Evolutionary conservation across 2,113 vertebrate species (phyloP), one percentile per base, ranked within the genome.

Genomic region (Pelmatolapia mariae): DNA sequence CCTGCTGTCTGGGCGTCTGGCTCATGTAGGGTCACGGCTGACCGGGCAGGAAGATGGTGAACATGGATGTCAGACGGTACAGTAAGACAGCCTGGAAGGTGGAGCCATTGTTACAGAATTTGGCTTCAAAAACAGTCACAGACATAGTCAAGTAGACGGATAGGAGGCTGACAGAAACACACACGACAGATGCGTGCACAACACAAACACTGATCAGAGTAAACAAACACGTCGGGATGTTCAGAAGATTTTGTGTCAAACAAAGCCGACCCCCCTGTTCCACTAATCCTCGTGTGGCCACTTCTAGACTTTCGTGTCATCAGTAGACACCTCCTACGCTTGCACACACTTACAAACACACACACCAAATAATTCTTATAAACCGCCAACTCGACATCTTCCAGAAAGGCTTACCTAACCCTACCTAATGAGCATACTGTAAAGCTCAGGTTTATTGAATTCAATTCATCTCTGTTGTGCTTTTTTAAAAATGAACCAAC

Each of bases 151-250:
- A 11, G 22, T 63, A 83, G 53, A 89, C 47, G 13, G 78, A 84
- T 63, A 57, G 56, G 52, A 85, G 59, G 83, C 83, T 87, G 54
- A 90, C 87, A 87, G 47, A 87, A 78, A 89, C 87, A 85, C 85
- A 85, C 56, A 82, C 52, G 52, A 90, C 86, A 73, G 68, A 93
- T 89, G 56, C 82, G 56, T 10, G 54, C 59, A 47, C 52, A 50
- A 53, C 54, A 83, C 85, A 85, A 85, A 92, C 89, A 87, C 71
- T 24, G 78, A 87, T 79, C 84, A 84, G 86, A 63, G 83, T 84
- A 93, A 92, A 94, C 92, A 94, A 89, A 92, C 88, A 93, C 31
- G 81, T 80, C 80, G 13, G 80, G 68, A 84, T 89, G 81, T 84
- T 90, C 54, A 29, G 86, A 85, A 86, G 87, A 86, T 88, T 88